Conservation (phyloP, 2,113 vertebrate genomes). For the Campylorhamphus procurvoides region DNA sequence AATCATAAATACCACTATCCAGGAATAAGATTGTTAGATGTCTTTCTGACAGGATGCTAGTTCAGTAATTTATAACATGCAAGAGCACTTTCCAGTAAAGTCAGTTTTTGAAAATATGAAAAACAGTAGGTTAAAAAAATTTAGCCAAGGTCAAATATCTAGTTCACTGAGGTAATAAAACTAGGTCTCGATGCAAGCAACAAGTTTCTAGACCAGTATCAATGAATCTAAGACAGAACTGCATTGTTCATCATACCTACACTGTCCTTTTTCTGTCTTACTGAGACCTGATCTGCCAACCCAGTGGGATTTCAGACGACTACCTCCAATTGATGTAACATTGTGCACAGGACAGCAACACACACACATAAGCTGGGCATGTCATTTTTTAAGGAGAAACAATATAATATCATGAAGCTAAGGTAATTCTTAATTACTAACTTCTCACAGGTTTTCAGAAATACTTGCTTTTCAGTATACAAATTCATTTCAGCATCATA, state of each 20-base stretch:
- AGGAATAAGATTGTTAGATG: not conserved
- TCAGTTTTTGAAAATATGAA: not conserved
- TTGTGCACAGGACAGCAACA: not conserved
- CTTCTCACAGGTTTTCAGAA: not conserved
- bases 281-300: not conserved
- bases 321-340: not conserved
- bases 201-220: not conserved
- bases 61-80: not conserved
- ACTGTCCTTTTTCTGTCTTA: not conserved
- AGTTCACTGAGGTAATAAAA: not conserved
- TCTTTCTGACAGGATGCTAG: not conserved
- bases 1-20: not conserved
- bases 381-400: not conserved
- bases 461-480: not conserved
- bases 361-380: not conserved
- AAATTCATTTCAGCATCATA: not conserved
- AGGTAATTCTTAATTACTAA: not conserved
- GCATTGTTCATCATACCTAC: not conserved
- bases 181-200: not conserved
- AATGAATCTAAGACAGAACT: not conserved
- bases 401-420: not conserved
- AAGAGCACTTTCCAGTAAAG: not conserved
- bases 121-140: rapidly evolving
- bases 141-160: not conserved
- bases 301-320: not conserved